Evolutionary conservation across 2,113 vertebrate genomes (phyloP).

Genomic region (Microcebus lehilahytsara): DNA sequence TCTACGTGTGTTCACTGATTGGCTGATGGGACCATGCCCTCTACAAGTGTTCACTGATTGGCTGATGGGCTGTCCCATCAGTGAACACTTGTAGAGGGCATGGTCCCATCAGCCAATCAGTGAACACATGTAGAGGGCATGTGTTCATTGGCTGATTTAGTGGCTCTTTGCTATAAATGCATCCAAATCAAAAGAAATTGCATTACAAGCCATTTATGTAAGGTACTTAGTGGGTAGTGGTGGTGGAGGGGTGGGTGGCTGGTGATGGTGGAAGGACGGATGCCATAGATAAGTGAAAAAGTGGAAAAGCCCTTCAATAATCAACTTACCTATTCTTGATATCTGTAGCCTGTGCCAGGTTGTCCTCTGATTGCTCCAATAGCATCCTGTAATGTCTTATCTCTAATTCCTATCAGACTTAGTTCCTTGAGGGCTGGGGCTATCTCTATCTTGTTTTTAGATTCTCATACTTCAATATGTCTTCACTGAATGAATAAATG

Average conservation of each 20-base stretch:
- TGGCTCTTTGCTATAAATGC: neutral
- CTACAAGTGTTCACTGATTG: neutral
- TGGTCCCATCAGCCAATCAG: neutral
- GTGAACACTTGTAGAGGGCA: neutral
- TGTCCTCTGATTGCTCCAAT: accelerated
- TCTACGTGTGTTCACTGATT: neutral
- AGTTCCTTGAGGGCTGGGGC: neutral
- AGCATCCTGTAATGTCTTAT: accelerated
- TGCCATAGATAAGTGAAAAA: neutral
- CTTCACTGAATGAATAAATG: neutral
- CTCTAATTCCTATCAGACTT: neutral
- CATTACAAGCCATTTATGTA: neutral
- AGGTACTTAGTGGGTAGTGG: neutral
- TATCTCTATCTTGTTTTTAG: neutral
- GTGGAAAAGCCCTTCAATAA: neutral
- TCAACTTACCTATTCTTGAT: neutral
- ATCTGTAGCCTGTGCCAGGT: neutral
- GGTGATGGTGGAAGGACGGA: neutral
- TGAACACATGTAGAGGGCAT: neutral
- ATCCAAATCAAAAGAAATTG: neutral
- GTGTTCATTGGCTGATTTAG: neutral
- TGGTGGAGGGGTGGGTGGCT: neutral
- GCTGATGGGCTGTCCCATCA: neutral
- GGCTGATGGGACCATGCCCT: neutral
- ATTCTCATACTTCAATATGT: neutral